Conservation (phyloP, 2,797 vertebrate species). For the Mormyrus hasselquistii region DNA sequence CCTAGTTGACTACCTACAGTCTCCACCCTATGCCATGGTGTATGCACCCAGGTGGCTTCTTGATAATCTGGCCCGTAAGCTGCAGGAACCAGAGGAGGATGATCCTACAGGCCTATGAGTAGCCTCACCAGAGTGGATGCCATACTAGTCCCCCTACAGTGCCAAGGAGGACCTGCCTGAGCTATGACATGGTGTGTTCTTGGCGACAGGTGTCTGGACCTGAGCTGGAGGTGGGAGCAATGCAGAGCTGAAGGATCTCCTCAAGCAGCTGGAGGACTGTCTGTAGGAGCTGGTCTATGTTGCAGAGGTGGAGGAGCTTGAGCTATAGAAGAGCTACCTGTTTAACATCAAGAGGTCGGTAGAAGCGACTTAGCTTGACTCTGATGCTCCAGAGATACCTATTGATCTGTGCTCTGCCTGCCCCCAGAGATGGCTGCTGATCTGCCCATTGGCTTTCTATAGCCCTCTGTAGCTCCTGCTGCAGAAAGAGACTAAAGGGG, state of each 20-base stretch:
- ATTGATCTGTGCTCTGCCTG: background rate
- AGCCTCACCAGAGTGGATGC: background rate
- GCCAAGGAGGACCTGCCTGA: background rate
- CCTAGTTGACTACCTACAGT: background rate
- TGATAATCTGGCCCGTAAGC: background rate
- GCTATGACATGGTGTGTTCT: background rate
- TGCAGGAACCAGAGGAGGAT: background rate
- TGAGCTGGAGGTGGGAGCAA: too few relatives aligned
- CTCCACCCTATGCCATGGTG: background rate
- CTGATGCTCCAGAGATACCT: background rate
- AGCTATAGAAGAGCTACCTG: too few relatives aligned
- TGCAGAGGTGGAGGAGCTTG: too few relatives aligned
- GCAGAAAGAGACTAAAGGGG: background rate
- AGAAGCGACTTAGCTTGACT: too few relatives aligned
- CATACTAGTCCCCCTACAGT: background rate
- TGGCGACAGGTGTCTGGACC: too few relatives aligned
- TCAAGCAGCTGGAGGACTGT: background rate
- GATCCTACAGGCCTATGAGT: background rate
- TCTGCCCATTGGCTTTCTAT: background rate
- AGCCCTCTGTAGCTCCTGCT: background rate
- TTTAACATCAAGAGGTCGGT: too few relatives aligned
- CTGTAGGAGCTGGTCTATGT: background rate
- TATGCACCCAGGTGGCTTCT: background rate
- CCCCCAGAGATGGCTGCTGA: background rate
- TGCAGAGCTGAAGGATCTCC: too few relatives aligned